Evolutionary conservation across 2,797 vertebrate genomes (phyloP).

Genomic region (Anabacerthia variegaticeps): DNA sequence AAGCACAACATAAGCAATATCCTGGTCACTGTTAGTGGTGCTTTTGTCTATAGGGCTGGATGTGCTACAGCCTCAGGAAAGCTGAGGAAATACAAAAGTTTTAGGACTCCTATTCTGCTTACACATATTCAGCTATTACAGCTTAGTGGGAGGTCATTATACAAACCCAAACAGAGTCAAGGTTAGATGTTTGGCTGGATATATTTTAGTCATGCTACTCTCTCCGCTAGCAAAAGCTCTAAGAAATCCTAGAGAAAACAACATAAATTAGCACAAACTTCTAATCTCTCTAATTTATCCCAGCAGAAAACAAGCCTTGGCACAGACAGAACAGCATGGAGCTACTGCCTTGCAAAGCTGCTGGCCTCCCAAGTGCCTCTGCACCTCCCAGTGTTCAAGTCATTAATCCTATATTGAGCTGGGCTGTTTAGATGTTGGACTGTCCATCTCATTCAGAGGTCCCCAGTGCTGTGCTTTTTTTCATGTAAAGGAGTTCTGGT

Average conservation of each 20-base stretch:
- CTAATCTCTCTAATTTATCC: not conserved
- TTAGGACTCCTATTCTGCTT: not conserved
- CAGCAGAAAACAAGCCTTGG: not conserved
- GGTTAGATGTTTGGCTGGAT: not conserved
- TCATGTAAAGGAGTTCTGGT: not conserved
- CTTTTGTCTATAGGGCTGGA: not conserved
- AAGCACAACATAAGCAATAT: not conserved
- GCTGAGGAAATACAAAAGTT: not conserved
- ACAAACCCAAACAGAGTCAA: not conserved
- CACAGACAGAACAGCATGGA: not conserved
- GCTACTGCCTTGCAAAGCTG: not conserved
- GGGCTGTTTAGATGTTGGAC: not conserved
- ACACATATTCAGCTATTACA: not conserved
- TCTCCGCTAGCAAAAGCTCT: not conserved
- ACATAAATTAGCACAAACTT: not conserved
- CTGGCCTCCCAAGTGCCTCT: not conserved
- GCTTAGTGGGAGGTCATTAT: not conserved
- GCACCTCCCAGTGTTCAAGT: not conserved
- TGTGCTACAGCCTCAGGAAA: not conserved
- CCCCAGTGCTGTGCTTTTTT: not conserved
- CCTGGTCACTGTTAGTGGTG: not conserved
- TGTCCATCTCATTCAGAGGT: not conserved
- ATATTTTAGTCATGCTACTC: not conserved
- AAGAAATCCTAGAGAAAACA: not conserved
- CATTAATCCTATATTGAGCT: not conserved